Conservation (phyloP, 2,797 vertebrate genomes). For the Euthynnus affinis region DNA sequence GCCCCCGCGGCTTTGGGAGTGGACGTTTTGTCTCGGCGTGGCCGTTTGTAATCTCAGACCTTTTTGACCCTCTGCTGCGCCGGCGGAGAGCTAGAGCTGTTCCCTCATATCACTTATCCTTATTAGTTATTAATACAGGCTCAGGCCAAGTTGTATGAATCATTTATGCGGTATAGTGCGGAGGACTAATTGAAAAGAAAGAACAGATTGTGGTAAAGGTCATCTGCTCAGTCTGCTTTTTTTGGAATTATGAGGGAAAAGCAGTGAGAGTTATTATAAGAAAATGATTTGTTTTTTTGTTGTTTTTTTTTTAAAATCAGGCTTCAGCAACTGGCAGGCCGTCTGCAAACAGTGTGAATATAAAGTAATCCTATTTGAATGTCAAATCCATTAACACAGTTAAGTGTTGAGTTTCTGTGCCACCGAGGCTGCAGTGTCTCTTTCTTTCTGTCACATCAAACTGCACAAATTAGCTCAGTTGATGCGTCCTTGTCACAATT, state of each 20-base stretch:
- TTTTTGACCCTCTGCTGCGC: conserved; percentile 28
- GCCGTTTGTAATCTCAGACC: conserved; percentile 20
- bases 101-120: conserved; percentile 42
- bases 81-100: neutral
- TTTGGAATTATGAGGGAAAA: conserved; percentile 7
- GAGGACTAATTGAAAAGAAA: conserved; percentile 50
- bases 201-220: conserved; percentile 47
- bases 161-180: conserved; percentile 34
- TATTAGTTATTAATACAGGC: conserved; percentile 57
- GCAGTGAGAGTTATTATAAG: neutral
- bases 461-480: neutral
- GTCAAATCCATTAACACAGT: neutral
- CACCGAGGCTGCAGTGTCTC: neutral
- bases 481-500: too few species aligned
- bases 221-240: conserved; percentile 34
- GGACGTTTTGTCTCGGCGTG: neutral
- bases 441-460: neutral
- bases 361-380: conserved; percentile 2
- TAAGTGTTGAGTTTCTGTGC: neutral
- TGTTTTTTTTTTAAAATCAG: neutral
- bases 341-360: neutral
- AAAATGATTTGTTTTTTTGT: neutral
- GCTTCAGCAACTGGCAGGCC: neutral
- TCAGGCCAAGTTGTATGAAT: conserved; percentile 33
- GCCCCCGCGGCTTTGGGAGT: neutral